A percentile compares a stretch with the other conserved stretches of the same genome.
phyloP scores from a whole-genome alignment of 2,888 invertebrate genomes.

The Synergus japonicus region DNA sequence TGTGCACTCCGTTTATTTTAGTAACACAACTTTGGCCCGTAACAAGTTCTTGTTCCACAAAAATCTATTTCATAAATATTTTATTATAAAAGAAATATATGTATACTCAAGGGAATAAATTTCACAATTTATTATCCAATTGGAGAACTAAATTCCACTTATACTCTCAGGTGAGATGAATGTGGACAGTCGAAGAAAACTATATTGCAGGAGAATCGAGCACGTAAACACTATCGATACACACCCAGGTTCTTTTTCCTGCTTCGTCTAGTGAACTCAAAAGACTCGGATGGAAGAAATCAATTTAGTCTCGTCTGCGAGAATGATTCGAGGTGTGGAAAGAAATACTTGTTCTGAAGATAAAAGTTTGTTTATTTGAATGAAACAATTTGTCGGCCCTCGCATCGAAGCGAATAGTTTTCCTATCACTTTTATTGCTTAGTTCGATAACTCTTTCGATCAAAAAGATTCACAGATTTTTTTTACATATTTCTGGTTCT shows the following conservation, averaged over 20 bases:
- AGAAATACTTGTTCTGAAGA: background rate
- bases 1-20: too few relatives aligned
- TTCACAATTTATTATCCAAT: too few relatives aligned
- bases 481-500: background rate
- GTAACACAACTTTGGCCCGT: too few relatives aligned
- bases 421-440: background rate
- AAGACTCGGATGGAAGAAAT: background rate
- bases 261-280: background rate
- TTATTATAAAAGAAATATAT: too few relatives aligned
- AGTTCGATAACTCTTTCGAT: background rate
- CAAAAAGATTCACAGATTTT: background rate
- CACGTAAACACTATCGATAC: background rate
- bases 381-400: background rate
- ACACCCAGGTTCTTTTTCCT: background rate
- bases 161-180: too few relatives aligned
- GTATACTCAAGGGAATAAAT: too few relatives aligned
- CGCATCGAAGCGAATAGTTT: background rate
- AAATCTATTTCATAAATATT: too few relatives aligned
- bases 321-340: background rate
- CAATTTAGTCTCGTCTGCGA: background rate
- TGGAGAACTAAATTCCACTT: too few relatives aligned
- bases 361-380: background rate
- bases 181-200: background rate
- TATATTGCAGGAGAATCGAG: background rate
- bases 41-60: too few relatives aligned